These are phyloP conservation scores for Ophioderma brevispina DNA, from an alignment of 35 echinoderm and acorn worm genomes.

Conservation along the genomic window DNA sequence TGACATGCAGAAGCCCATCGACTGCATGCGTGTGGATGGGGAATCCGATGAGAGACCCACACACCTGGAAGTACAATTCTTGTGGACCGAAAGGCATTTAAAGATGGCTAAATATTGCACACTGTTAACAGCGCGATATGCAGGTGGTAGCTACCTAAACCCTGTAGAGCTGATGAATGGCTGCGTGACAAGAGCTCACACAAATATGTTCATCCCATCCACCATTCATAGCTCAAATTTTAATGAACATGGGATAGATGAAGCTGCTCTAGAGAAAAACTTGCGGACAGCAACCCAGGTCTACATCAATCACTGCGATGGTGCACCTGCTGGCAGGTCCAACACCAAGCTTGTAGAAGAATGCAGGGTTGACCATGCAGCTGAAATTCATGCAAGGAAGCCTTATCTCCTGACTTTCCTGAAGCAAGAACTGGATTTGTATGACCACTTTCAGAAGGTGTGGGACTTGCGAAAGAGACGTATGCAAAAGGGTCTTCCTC, in stretches of 20 bases:
- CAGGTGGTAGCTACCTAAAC: slow-evolving; percentile 59
- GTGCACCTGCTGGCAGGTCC: slow-evolving; percentile 33
- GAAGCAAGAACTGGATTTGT: no score
- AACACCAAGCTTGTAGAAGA: slow-evolving; percentile 43
- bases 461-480: no score
- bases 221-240: slow-evolving; percentile 55
- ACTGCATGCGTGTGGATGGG: slow-evolving; percentile 59
- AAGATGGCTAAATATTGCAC: slow-evolving; percentile 34
- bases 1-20: slow-evolving; percentile 28
- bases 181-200: slow-evolving; percentile 25
- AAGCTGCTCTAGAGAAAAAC: slow-evolving; percentile 36
- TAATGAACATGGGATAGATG: slow-evolving; percentile 47
- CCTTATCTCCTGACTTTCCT: no score
- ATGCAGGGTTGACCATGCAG: no score
- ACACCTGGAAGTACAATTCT: slow-evolving; percentile 48
- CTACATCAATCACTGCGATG: slow-evolving; percentile 46
- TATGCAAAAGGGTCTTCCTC: no score
- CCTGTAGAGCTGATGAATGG: slow-evolving; percentile 49
- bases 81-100: slow-evolving; percentile 60
- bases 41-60: slow-evolving; percentile 35
- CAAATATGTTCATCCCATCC: slow-evolving; percentile 60
- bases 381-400: no score
- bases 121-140: slow-evolving; percentile 41
- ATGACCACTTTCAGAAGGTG: no score
- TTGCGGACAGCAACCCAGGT: slow-evolving; percentile 28